Evolutionary conservation across 1,140 invertebrate genomes (phyloP), one percentile per base, ranked within the genome.

Genomic region (Drosophila fuyamai): DNA sequence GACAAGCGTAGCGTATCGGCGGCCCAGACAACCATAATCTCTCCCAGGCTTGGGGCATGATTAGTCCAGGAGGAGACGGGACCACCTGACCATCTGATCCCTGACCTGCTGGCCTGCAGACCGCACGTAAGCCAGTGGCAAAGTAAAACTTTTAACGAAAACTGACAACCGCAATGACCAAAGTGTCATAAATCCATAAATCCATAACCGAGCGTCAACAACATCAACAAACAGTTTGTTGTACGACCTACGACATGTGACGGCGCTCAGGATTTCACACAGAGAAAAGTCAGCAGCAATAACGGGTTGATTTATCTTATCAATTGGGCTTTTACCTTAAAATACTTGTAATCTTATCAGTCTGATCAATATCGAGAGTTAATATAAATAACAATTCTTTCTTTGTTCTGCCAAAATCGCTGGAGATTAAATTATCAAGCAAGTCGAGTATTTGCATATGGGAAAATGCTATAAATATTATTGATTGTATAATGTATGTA

Each of bases 151-250:
- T 88, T 88, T 77, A 78, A 84, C 84, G 77, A 78, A 84, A 81
- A 84, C 84, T 84, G 84, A 88, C 84, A 88, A 78, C 85, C 84
- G 84, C 84, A 88, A 84, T 84, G 84, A 89, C 80, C 80, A 84
- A 75, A 88, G 84, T 88, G 84, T 88, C 84, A 89, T 88, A 88
- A 88, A 88, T 88, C 84, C 84, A 88, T 88, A 88, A 88, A 88
- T 88, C 85, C 84, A 88, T 88, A 88, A 89, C 85, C 73, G 72
- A 89, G 80, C 84, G 84, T 88, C 84, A 88, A 89, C 84, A 88
- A 78, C 84, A 88, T 84, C 83, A 84, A 56, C 83, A 88, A 83
- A 89, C 81, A 78, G 88, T 89, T 84, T 84, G 68, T 71, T 71
- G 77, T 80, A 77, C 76, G 84, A 89, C 83, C 84, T 83, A 80